phyloP scores from a whole-genome alignment of 2,797 vertebrate genomes.

The Taeniopygia guttata region DNA sequence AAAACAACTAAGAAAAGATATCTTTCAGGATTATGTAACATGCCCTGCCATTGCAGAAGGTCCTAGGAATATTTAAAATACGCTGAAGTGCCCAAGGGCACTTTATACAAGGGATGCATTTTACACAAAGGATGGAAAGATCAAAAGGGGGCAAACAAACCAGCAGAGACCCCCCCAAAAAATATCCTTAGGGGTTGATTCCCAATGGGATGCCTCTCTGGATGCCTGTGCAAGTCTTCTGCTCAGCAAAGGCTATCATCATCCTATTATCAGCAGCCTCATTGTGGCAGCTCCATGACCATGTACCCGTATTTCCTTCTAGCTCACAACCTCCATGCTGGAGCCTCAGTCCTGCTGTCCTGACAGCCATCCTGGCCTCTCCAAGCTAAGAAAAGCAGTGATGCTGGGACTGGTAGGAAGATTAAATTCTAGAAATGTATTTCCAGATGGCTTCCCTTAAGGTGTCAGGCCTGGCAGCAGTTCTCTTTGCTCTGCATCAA shows the following conservation, averaged over 20 bases:
- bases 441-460: background rate
- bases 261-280: background rate
- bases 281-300: background rate
- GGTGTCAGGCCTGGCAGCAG: background rate
- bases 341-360: background rate
- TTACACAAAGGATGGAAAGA: background rate
- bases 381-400: background rate
- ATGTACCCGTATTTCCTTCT: background rate
- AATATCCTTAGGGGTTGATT: background rate
- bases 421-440: background rate
- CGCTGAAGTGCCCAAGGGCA: background rate
- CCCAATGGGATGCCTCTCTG: background rate
- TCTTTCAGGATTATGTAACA: background rate
- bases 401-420: background rate
- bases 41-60: background rate
- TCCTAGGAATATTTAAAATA: background rate
- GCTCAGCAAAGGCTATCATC: background rate
- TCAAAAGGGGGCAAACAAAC: background rate
- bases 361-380: background rate
- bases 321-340: background rate
- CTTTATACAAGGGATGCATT: background rate
- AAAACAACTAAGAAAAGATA: background rate
- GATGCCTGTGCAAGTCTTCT: background rate
- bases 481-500: background rate
- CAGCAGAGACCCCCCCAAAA: background rate